Evolutionary conservation across 1,140 invertebrate species (phyloP).

Genomic region (Acromyrmex charruanus): DNA sequence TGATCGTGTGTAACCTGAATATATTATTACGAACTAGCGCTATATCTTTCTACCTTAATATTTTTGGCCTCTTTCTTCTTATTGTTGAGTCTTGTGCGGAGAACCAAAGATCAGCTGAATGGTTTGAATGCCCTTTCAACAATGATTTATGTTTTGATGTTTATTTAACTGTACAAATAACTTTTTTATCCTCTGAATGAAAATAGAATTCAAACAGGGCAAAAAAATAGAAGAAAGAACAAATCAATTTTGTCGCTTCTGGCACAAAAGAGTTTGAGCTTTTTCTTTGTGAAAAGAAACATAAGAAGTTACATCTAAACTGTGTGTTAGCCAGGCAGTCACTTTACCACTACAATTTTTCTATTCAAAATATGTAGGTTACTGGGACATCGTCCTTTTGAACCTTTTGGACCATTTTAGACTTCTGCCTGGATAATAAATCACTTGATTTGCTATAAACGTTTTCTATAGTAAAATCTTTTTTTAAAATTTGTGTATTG

Average conservation of each 20-base stretch:
- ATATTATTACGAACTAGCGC: slow-evolving; percentile 28
- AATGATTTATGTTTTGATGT: slow-evolving; percentile 39
- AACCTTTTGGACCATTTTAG: slow-evolving; percentile 80
- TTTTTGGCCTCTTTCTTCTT: not conserved
- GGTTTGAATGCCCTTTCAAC: slow-evolving; percentile 30
- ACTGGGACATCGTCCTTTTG: slow-evolving; percentile 79
- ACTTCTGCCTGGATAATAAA: slow-evolving; percentile 80
- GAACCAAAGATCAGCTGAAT: slow-evolving; percentile 55
- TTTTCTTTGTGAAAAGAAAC: slow-evolving; percentile 60
- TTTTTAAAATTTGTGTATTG: not conserved
- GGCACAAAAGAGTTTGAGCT: not conserved
- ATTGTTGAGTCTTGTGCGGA: slow-evolving; percentile 2
- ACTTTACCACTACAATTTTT: slow-evolving; percentile 86
- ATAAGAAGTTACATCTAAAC: not conserved
- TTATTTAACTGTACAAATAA: not conserved
- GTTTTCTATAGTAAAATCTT: not conserved
- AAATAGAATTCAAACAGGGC: not conserved
- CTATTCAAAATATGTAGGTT: slow-evolving; percentile 86
- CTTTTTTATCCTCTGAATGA: not conserved
- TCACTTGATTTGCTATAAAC: slow-evolving; percentile 73
- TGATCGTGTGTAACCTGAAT: slow-evolving; percentile 81
- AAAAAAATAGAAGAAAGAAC: not conserved
- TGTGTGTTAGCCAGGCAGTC: slow-evolving; percentile 9
- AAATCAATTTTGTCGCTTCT: not conserved
- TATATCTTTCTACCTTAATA: slow-evolving; percentile 56